A percentile compares a stretch with the other conserved stretches of the same genome.
These are phyloP conservation scores for Drosophila pegasa DNA, from an alignment of 2,888 invertebrate genomes.

Conservation along the genomic window DNA sequence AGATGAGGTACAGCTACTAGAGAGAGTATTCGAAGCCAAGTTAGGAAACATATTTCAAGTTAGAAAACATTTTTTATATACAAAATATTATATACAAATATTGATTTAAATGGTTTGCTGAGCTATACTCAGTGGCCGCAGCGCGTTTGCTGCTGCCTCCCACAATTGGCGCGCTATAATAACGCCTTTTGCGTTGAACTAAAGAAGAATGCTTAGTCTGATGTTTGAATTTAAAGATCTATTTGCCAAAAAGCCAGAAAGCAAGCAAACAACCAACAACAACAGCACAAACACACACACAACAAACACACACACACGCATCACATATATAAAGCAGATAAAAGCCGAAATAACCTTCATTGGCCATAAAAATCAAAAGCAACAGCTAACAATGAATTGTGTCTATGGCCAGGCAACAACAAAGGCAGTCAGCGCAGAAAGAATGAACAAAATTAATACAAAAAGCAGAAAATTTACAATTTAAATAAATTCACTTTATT, in stretches of 20 bases:
- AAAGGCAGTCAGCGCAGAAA: conserved; percentile 14
- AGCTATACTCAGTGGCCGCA: conserved; percentile 1
- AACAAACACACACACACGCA: conserved; percentile 2
- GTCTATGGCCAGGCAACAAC: conserved; percentile 54
- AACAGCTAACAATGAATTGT: conserved; percentile 69
- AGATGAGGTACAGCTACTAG: neutral
- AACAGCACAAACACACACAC: conserved; percentile 31
- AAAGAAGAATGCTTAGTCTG: conserved; percentile 24
- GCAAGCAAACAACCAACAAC: conserved; percentile 18
- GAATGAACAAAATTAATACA: conserved; percentile 20
- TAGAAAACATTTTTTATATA: neutral
- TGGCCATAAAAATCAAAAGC: conserved; percentile 73
- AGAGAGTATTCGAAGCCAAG: conserved; percentile 5
- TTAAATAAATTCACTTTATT: conserved; percentile 74
- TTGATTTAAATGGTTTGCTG: conserved; percentile 52
- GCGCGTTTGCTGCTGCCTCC: conserved; percentile 33
- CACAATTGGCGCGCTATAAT: conserved; percentile 55
- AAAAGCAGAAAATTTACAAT: conserved; percentile 61
- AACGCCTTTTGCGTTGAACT: conserved; percentile 36
- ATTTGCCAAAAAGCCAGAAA: conserved; percentile 40
- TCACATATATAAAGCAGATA: conserved; percentile 42
- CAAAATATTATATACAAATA: too few species aligned
- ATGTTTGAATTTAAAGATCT: conserved; percentile 36
- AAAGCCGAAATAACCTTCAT: conserved; percentile 74
- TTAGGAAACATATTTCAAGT: too few species aligned